A percentile compares a stretch with the other conserved stretches of the same genome.
phyloP scores from a whole-genome alignment of 2,888 invertebrate genomes.

The Hartigia nigra region DNA sequence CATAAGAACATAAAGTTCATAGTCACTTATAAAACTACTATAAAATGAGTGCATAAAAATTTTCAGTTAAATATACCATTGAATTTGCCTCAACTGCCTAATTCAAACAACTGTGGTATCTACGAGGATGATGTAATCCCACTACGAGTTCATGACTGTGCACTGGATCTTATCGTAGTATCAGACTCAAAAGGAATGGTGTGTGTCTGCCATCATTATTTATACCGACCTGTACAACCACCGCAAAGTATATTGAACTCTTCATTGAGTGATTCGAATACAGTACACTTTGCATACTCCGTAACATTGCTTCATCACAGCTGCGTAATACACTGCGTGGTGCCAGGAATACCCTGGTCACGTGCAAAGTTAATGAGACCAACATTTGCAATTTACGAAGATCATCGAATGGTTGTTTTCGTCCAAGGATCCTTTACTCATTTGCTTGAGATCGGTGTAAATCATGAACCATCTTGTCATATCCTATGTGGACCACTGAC shows the following conservation, averaged over 20 bases:
- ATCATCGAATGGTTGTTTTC: constrained; percentile 84
- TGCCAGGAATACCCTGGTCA: constrained; percentile 84
- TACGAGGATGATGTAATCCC: constrained; percentile 88
- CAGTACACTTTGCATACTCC: constrained; percentile 87
- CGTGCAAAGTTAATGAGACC: constrained; percentile 81
- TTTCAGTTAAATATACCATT: constrained; percentile 85
- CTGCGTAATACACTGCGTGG: constrained; percentile 83
- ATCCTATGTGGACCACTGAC: constrained; percentile 74
- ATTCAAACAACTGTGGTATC: constrained; percentile 72
- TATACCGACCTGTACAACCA: constrained; percentile 77
- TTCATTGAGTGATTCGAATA: constrained; percentile 68
- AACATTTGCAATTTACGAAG: constrained; percentile 80
- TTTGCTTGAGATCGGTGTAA: constrained; percentile 83
- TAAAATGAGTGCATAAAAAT: constrained; percentile 29
- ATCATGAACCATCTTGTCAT: constrained; percentile 87
- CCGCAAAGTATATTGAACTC: constrained; percentile 63
- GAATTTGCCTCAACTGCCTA: constrained; percentile 79
- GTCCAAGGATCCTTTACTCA: constrained; percentile 88
- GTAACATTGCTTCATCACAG: constrained; percentile 86
- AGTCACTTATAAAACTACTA: neutral
- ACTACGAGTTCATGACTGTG: constrained; percentile 83
- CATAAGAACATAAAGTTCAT: neutral
- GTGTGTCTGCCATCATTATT: constrained; percentile 84
- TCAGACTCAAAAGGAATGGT: constrained; percentile 80
- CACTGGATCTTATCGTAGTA: constrained; percentile 82